Base-by-base conservation (phyloP, 2,888 invertebrate species). In the Lasioglossum leucozonium region DNA sequence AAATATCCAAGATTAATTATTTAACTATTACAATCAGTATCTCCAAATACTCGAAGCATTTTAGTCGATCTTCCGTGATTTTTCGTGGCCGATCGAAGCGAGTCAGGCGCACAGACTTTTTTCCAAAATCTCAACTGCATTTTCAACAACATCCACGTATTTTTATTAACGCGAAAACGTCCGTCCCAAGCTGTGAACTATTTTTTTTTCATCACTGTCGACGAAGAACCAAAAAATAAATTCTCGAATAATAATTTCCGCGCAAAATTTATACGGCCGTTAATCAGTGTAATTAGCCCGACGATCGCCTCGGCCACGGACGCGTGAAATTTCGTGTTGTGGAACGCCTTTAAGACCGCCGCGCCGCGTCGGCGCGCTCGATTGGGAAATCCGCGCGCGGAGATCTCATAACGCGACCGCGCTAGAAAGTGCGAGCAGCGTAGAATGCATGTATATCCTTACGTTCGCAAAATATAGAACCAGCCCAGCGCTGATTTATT, bases 401-500 rank as follows among this genome's bases (percentile, higher is more conserved):
- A 55, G 81, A 81, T 85, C 86, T 81, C 85, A 86, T 86, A 85
- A 85, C 74, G 78, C 81, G 79, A 84, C 74, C 83, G 55, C 79
- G 77, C 79, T 87, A 89, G 89, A 89, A 89, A 89, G 87, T 89
- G 87, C 74, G 82, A 86, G 86, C 10, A 67, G 82, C 78, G 81
- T 81, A 74, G 72, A 81, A 72, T 72, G 80, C 69, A 69, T 76
- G 79, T 73, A 77, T 80, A 79, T 62, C 26, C 62, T 69, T 22
- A 78, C 65, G 69, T 87, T 84, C 51, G 79, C 55, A 87, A 87
- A 86, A 89, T 89, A 81, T 89, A 69, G 81, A 87, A 84, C 89
- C 86, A 69, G 82, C 77, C 77, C 79, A 86, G 77, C 77, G 79
- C 77, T 89, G 89, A 89, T 89, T 89, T 89, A 89, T 89, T 86